phyloP scores from a whole-genome alignment of 2,797 vertebrate genomes.

The Merluccius polli region DNA sequence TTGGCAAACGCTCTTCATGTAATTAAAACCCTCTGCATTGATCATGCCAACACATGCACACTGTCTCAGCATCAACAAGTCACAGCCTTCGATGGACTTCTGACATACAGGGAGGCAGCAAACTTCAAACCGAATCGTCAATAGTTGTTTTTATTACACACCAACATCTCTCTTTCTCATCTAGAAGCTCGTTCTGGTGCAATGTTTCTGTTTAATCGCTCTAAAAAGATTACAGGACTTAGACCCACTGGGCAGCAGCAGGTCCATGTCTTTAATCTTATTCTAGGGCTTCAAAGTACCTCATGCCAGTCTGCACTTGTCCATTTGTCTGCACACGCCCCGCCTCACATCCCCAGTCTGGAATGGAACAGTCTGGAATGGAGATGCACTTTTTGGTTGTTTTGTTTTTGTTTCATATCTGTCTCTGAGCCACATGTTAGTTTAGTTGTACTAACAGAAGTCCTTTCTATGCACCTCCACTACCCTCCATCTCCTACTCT shows the following conservation, averaged over 20 bases:
- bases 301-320: slow-evolving; percentile 27
- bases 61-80: slow-evolving; percentile 17
- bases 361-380: slow-evolving; percentile 48
- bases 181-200: slow-evolving; percentile 36
- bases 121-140: slow-evolving; percentile 49
- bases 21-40: slow-evolving; percentile 53
- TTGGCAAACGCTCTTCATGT: slow-evolving; percentile 67
- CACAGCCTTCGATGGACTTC: slow-evolving; percentile 20
- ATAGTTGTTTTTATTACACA: slow-evolving; percentile 33
- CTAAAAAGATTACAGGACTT: slow-evolving; percentile 30
- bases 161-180: slow-evolving; percentile 60
- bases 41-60: slow-evolving; percentile 45
- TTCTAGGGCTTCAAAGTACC: slow-evolving; percentile 35
- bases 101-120: slow-evolving; percentile 59
- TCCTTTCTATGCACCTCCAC: slow-evolving; percentile 52
- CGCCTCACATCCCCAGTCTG: slow-evolving; percentile 40
- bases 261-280: slow-evolving; percentile 37
- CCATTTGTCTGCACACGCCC: slow-evolving; percentile 45
- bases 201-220: slow-evolving; percentile 32
- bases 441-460: slow-evolving; percentile 61
- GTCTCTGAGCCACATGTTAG: slow-evolving; percentile 33
- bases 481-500: slow-evolving; percentile 17
- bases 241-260: slow-evolving; percentile 31
- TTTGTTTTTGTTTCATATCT: not conserved
- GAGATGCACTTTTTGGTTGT: slow-evolving; percentile 46